Conservation (phyloP, 2,113 vertebrate genomes). For the Thermophis baileyi region DNA sequence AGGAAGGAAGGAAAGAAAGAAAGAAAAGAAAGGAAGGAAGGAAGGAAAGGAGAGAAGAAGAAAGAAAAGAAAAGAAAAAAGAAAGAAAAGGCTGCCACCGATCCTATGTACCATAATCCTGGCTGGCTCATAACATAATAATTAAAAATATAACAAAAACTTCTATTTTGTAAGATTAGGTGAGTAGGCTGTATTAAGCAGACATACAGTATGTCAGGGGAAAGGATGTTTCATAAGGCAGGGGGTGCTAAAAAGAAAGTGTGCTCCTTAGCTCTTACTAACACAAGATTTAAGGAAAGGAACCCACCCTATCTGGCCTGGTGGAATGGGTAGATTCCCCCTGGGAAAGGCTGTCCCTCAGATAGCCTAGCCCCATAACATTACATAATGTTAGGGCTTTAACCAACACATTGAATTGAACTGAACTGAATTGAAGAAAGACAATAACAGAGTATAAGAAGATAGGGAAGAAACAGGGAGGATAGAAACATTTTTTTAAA, state of each 20-base stretch:
- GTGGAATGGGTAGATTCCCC: background rate
- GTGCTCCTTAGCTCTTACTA: background rate
- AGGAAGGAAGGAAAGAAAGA: no score
- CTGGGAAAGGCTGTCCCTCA: background rate
- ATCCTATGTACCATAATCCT: background rate
- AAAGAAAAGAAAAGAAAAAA: no score
- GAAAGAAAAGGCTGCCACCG: background rate
- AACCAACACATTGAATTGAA: background rate
- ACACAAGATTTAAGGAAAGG: background rate
- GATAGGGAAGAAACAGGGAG: background rate
- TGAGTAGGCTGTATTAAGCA: background rate
- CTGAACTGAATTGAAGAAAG: no score
- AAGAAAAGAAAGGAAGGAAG: no score
- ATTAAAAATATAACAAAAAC: background rate
- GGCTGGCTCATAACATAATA: background rate
- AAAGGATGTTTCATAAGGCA: background rate
- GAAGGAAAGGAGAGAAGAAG: no score
- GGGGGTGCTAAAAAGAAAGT: background rate
- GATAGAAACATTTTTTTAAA: background rate
- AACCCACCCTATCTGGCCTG: background rate
- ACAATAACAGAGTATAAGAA: background rate
- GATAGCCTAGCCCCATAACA: background rate
- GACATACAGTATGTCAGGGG: background rate
- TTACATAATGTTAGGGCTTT: background rate
- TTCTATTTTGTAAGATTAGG: background rate